Evolutionary conservation across 2,797 vertebrate species (phyloP), one percentile per base, ranked within the genome.

Genomic region (Brachyalestes nurse): DNA sequence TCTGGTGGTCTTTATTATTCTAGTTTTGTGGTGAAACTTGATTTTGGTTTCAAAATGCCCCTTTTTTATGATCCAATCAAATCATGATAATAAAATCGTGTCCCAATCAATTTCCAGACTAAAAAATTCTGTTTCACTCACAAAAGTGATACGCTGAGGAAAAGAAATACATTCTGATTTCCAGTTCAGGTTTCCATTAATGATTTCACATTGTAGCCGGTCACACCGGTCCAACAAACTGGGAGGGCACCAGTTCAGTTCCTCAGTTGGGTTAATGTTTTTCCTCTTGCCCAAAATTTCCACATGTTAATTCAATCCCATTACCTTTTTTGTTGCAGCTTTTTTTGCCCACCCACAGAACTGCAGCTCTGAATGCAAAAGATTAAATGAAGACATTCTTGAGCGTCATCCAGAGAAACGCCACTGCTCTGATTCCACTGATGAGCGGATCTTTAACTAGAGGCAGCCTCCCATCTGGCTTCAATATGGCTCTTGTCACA

Each of bases 401-500:
- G 70, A 40, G 79, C 74, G 79, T 66, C 77, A 74, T 85, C 83
- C 86, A 83, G 83, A 82, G 83, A 77, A 84, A 84, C 85, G 86
- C 81, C 82, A 81, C 57, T 57, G 65, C 70, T 83, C 73, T 78
- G 82, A 85, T 82, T 85, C 79, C 61, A 77, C 76, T 85, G 86
- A 87, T 87, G 83, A 85, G 82, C 86, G 77, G 82, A 87, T 85
- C 79, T 83, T 75, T 85, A 83, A 85, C 86, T 83, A 28, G 79
- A 81, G 77, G 83, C 84, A 85, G 83, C 69, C 74, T 69, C 77
- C 86, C 86, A 87, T 87, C 82, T 87, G 86, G 83, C 78, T 85
- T 85, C 79, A 87, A 87, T 85, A 87, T 85, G 86, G 77, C 82
- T 77, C 79, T 75, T 85, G 86, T 87, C 85, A 87, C 86, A 81